Conservation (phyloP, 2,797 vertebrate species). For the Coccyzus lansbergi region DNA sequence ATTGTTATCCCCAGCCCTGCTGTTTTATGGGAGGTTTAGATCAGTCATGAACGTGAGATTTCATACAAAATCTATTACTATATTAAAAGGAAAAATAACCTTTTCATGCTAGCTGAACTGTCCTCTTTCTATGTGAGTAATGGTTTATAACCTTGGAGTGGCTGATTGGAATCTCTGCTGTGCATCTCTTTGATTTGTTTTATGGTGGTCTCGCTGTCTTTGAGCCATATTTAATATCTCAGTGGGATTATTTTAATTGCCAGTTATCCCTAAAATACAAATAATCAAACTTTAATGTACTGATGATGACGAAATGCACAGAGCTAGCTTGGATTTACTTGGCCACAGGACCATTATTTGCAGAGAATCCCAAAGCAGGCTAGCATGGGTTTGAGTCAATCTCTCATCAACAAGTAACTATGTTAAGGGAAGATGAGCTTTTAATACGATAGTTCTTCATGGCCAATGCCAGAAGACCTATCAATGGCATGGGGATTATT, state of each 20-base stretch:
- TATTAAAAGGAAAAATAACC: conserved; percentile 18
- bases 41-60: background rate
- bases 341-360: background rate
- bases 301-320: background rate
- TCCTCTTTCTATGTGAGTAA: background rate
- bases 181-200: background rate
- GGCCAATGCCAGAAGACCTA: background rate
- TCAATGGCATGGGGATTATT: background rate
- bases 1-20: background rate
- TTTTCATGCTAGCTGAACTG: background rate
- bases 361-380: background rate
- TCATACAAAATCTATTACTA: conserved; percentile 6
- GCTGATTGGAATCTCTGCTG: background rate
- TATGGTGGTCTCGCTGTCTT: background rate
- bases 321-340: background rate
- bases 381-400: background rate
- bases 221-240: background rate
- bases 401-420: background rate
- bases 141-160: background rate
- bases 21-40: conserved; percentile 11
- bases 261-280: background rate
- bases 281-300: background rate
- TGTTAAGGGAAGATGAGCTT: background rate
- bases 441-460: background rate
- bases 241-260: background rate